Conservation (phyloP, 2,888 invertebrate genomes). For the Toxonevra muliebris region DNA sequence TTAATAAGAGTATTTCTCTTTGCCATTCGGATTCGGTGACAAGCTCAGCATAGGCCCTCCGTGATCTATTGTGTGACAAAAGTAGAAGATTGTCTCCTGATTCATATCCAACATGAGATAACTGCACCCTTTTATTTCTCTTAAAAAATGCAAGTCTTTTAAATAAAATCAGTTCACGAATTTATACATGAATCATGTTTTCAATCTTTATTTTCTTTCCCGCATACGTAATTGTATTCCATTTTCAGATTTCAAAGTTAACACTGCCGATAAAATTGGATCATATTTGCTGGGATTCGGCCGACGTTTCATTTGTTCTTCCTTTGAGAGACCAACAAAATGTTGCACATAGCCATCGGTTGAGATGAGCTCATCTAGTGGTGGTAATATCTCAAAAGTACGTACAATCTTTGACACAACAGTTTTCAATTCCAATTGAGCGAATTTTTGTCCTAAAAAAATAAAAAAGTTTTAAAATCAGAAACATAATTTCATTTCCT, state of each 20-base stretch:
- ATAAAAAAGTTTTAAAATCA: not conserved
- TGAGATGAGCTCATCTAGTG: conserved; percentile 52
- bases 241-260: conserved; percentile 66
- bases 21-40: too few relatives aligned
- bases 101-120: too few relatives aligned
- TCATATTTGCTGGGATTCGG: conserved; percentile 54
- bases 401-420: conserved; percentile 67
- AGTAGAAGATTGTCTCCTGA: too few relatives aligned
- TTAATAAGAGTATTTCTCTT: too few relatives aligned
- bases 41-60: too few relatives aligned
- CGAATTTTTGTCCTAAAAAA: conserved; percentile 65
- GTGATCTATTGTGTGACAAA: too few relatives aligned
- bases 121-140: conserved; percentile 20
- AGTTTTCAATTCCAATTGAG: conserved; percentile 69
- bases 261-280: conserved; percentile 64
- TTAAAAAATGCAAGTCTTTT: not conserved
- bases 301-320: conserved; percentile 37
- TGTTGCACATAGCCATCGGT: conserved; percentile 50
- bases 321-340: conserved; percentile 41
- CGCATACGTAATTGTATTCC: conserved; percentile 65
- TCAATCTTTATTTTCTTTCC: conserved; percentile 45
- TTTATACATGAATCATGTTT: not conserved
- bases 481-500: too few relatives aligned
- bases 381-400: conserved; percentile 64
- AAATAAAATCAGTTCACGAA: conserved; percentile 11